phyloP scores from a whole-genome alignment of 2,797 vertebrate genomes.

The Epinephelus coioides region DNA sequence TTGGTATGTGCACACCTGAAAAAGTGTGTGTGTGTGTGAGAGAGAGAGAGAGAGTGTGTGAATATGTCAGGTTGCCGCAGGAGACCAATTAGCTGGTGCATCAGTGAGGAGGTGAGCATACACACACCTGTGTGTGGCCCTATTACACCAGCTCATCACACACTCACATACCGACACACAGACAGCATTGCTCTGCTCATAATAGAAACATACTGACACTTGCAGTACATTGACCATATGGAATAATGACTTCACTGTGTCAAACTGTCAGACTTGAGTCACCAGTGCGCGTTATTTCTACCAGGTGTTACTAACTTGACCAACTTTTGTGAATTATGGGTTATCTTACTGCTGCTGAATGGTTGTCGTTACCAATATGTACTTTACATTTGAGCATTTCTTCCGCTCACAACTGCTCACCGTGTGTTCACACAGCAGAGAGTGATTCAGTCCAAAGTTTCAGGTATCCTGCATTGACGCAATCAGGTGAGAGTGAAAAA shows the following conservation, averaged over 20 bases:
- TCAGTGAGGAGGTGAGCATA: slow-evolving; percentile 81
- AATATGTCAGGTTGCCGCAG: slow-evolving; percentile 83
- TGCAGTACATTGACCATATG: slow-evolving; percentile 81
- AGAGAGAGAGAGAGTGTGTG: slow-evolving; percentile 56
- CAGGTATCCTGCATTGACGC: slow-evolving; percentile 55
- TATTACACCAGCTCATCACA: slow-evolving; percentile 85
- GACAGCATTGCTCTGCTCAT: slow-evolving; percentile 79
- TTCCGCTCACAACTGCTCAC: slow-evolving; percentile 31
- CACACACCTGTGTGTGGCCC: slow-evolving; percentile 83
- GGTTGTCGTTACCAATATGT: slow-evolving; percentile 68
- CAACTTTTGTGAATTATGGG: slow-evolving; percentile 72
- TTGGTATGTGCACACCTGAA: slow-evolving; percentile 34
- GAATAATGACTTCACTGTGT: slow-evolving; percentile 81
- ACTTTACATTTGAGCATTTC: slow-evolving; percentile 58
- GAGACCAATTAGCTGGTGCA: slow-evolving; percentile 87
- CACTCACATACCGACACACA: slow-evolving; percentile 74
- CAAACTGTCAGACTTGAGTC: slow-evolving; percentile 76
- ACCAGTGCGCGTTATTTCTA: slow-evolving; percentile 65
- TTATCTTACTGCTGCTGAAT: slow-evolving; percentile 66
- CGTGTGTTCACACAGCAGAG: slow-evolving; percentile 20
- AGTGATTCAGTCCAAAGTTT: slow-evolving; percentile 50
- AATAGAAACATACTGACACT: slow-evolving; percentile 82
- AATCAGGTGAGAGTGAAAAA: slow-evolving; percentile 80
- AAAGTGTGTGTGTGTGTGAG: slow-evolving; percentile 25
- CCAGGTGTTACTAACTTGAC: slow-evolving; percentile 75